Base-by-base conservation (phyloP, 2,888 invertebrate species). In the Syrista parreyssii region DNA sequence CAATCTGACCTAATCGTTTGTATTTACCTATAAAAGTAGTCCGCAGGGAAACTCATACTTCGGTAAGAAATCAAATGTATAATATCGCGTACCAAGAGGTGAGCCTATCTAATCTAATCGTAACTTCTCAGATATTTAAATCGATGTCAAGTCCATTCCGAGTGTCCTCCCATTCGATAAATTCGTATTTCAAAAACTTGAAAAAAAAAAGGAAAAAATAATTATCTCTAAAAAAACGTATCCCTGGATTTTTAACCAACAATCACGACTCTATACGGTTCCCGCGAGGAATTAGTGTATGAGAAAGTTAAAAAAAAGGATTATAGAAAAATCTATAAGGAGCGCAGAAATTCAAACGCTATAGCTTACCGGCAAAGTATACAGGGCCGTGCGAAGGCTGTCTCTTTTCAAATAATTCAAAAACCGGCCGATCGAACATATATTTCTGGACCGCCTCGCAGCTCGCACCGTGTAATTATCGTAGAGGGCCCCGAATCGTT, bases 321-420 rank as follows among this genome's bases (percentile, higher is more conserved):
- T 83, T 84, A 83, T 77, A 78, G 83, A 83, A 82, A 82, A 81
- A 77, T 76, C 77, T 71, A 76, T 75, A 77, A 80, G 80, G 84
- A 82, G 84, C 84, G 84, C 83, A 84, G 85, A 86, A 86, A 86
- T 55, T 55, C 55, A 89, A 89, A 84, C 88, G 88, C 88, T 87
- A 88, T 87, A 84, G 71, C 71, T 34, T 32, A 71, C 31, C 30
- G 31, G 32, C 15, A 71, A 71, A 71, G 71, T 71, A 71, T 71
- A 71, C 55, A 55, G 55, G 55, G 55, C 71, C 30, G 32, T 23
- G 30, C 35, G 30, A 74, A 74, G 74, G 35, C 91, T 89, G 89
- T 91, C 91, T 91, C 91, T 91, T 91, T 91, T 91, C 91, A 90
- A 91, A 91, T 91, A 91, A 91, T 91, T 91, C 90, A 91, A 91